A percentile compares a stretch with the other conserved stretches of the same genome.
phyloP scores from a whole-genome alignment of 2,888 invertebrate genomes.

The Boloria selene region DNA sequence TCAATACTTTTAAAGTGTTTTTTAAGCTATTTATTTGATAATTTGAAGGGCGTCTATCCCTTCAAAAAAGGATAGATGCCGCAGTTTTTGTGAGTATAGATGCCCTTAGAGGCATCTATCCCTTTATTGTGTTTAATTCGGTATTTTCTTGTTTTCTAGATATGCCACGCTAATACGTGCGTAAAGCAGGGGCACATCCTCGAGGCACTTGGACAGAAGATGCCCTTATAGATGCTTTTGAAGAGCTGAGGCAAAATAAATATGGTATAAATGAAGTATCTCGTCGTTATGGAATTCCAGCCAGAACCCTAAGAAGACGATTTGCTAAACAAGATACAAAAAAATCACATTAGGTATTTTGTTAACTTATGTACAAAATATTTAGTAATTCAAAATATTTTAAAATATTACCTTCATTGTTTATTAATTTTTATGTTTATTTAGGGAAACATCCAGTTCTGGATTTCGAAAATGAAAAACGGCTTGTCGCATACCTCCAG shows the following conservation, averaged over 20 bases:
- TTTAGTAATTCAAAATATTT: too few species aligned
- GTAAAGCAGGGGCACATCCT: not conserved
- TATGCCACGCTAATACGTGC: not conserved
- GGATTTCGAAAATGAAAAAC: constrained; percentile 43
- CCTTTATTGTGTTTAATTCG: not conserved
- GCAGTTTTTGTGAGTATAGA: not conserved
- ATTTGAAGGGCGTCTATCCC: not conserved
- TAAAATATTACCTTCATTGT: too few species aligned
- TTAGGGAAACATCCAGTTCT: constrained; percentile 41
- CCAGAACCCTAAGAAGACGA: too few species aligned
- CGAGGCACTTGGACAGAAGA: not conserved
- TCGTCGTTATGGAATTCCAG: too few species aligned
- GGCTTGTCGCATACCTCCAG: constrained; percentile 40
- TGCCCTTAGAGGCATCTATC: constrained; percentile 1
- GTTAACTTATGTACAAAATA: too few species aligned
- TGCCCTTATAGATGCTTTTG: too few species aligned
- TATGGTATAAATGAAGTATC: too few species aligned
- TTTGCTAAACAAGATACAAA: too few species aligned
- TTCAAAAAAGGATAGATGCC: not conserved
- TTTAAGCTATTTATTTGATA: not conserved
- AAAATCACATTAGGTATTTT: too few species aligned
- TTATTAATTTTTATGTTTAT: not conserved
- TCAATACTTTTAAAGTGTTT: too few species aligned
- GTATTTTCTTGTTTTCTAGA: too few species aligned
- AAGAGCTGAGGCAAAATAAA: too few species aligned